These are phyloP conservation scores for Apostichopus parvimensis DNA, from an alignment of 35 echinoderm and acorn worm genomes.

Conservation along the genomic window DNA sequence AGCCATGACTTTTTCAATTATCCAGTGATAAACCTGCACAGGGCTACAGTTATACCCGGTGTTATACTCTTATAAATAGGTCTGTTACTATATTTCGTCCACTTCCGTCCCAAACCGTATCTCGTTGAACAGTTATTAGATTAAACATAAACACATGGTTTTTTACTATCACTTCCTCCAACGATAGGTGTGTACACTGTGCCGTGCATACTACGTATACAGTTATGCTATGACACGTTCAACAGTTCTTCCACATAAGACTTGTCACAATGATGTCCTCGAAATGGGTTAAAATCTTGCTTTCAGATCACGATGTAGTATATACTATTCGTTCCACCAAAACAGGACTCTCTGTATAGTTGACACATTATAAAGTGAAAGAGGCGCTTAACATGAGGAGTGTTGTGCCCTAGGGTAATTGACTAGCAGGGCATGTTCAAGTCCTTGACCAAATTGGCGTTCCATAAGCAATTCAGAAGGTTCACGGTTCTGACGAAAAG, in stretches of 20 bases:
- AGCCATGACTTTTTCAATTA: too few relatives aligned
- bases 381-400: background rate
- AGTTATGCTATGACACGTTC: background rate
- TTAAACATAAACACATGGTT: too few relatives aligned
- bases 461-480: conserved; percentile 3
- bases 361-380: background rate
- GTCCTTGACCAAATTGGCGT: conserved; percentile 30
- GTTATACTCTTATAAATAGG: too few relatives aligned
- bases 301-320: background rate
- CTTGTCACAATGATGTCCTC: background rate
- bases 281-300: conserved; percentile 18
- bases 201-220: background rate
- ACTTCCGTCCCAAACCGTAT: too few relatives aligned
- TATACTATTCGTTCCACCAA: background rate
- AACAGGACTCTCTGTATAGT: background rate
- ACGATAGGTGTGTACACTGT: too few relatives aligned
- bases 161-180: too few relatives aligned
- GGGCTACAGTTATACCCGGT: too few relatives aligned
- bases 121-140: too few relatives aligned
- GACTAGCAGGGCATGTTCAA: conserved; percentile 22
- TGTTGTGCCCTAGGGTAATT: conserved; percentile 24
- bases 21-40: too few relatives aligned
- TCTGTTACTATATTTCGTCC: too few relatives aligned
- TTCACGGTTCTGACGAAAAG: conserved; percentile 5
- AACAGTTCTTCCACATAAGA: background rate